A percentile compares a stretch with the other conserved stretches of the same genome.
Conservation (phyloP, 2,888 invertebrate species). For the Clusia tigrina region DNA sequence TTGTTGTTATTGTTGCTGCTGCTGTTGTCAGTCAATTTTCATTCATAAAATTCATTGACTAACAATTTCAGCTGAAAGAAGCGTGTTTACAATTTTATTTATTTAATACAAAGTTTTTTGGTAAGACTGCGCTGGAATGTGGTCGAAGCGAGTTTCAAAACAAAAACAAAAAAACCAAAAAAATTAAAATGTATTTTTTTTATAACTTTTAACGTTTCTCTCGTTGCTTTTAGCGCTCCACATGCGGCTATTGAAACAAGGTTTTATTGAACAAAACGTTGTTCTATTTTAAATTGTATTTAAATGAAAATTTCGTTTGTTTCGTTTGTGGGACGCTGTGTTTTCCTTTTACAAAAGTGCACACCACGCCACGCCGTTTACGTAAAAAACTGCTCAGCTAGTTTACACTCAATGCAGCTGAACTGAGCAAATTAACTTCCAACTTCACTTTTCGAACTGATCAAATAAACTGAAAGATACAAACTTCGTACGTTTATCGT, state of each 20-base stretch:
- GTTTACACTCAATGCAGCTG: slow-evolving; percentile 6
- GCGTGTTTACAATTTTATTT: neutral
- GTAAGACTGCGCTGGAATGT: neutral
- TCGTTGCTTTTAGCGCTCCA: too few species aligned
- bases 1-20: neutral
- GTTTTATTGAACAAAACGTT: too few species aligned
- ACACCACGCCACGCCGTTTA: slow-evolving; percentile 7
- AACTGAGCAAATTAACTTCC: slow-evolving; percentile 32
- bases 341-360: slow-evolving; percentile 17
- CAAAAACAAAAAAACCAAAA: too few species aligned
- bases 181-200: too few species aligned
- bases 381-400: too few species aligned
- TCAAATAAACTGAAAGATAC: slow-evolving; percentile 57
- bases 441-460: slow-evolving; percentile 64
- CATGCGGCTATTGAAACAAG: too few species aligned
- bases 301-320: too few species aligned
- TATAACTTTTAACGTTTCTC: too few species aligned
- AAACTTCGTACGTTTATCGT: slow-evolving; percentile 14
- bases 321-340: too few species aligned
- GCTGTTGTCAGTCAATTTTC: slow-evolving; percentile 1
- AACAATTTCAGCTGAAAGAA: neutral
- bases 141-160: too few species aligned
- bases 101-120: too few species aligned
- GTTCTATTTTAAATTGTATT: too few species aligned
- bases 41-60: slow-evolving; percentile 7